phyloP scores from a whole-genome alignment of 1,140 invertebrate genomes.

The Meloidogyne chitwoodi region DNA sequence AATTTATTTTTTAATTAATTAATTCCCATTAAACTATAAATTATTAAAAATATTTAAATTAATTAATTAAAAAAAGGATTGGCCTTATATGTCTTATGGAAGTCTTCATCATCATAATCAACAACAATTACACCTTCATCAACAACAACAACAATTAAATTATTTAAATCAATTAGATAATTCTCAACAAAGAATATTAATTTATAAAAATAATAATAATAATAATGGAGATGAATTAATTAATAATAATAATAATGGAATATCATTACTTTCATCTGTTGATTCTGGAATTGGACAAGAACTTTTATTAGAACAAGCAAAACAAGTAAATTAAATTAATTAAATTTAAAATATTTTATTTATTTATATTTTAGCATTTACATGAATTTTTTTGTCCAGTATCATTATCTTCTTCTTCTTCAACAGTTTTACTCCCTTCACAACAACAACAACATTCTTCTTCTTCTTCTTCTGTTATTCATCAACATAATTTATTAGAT shows the following conservation, averaged over 20 bases:
- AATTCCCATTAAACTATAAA: too few relatives aligned
- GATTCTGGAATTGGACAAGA: slow-evolving; percentile 56
- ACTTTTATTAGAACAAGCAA: slow-evolving; percentile 40
- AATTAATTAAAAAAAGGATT: neutral
- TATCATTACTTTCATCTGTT: slow-evolving; percentile 53
- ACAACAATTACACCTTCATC: slow-evolving; percentile 15
- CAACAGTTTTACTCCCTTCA: slow-evolving; percentile 42
- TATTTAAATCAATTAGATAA: slow-evolving; percentile 3
- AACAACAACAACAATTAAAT: slow-evolving; percentile 21
- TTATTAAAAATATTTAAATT: too few relatives aligned
- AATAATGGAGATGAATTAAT: neutral
- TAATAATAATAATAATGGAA: neutral
- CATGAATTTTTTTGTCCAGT: slow-evolving; percentile 27
- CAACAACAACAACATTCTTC: slow-evolving; percentile 26
- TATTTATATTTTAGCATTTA: neutral
- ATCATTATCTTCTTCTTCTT: slow-evolving; percentile 11
- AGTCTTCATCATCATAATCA: slow-evolving; percentile 5
- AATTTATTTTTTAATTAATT: too few relatives aligned
- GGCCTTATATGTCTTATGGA: slow-evolving; percentile 17
- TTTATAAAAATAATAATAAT: neutral
- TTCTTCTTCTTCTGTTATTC: too few relatives aligned
- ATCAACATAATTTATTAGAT: neutral
- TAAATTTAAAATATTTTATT: neutral
- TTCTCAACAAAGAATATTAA: slow-evolving; percentile 21
- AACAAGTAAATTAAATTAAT: neutral